Base-by-base conservation (phyloP, 2,888 invertebrate genomes). In the Idaea straminata region DNA sequence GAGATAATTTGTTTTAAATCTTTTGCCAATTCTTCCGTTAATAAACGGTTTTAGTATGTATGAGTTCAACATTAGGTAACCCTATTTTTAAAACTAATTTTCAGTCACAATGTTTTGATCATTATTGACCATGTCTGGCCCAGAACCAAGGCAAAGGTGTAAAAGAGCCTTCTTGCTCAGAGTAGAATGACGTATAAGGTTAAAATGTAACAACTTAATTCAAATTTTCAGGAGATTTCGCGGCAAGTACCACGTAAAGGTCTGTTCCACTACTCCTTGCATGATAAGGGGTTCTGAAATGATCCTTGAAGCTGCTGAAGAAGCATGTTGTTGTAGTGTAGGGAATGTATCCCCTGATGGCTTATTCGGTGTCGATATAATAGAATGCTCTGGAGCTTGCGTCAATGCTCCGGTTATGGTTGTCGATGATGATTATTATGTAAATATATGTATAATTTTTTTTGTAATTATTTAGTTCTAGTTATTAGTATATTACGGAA, bases 341-440 rank as follows among this genome's bases (percentile, higher is more conserved):
- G 92, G 92, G 4, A 72, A 80, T 5, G 61, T 89, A 0, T 91
- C 91, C 0, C 4, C 62, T 0, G 89, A 92, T 61, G 78, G 81
- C 5, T 69, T 89, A 77, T 92, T 92, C 67, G 89, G 87, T 10
- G 89, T 92, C 0, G 91, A 91, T 66, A 77, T 70, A 0, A 90
- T 92, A 1, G 81, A 91, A 71, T 92, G 92, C 59, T 82, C 83
- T 57, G 92, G 92, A 1, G 92, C 92, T 0, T 92, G 92, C 63
- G 91, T 77, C 15, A 91, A 92, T 57, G 91, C 92, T 0, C 92
- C 92, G 0, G 72, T 92, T 5, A 15, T 92, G 3, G 86, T 82
- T 5, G 76, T 92, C 5, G 83, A 92, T 62, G 92, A 92, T 74
- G 92, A 92, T 76, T 91, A 88, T 71, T 92, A 84, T 69, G 92